phyloP scores from a whole-genome alignment of 2,113 vertebrate species.

The Spheniscus mendiculus region DNA sequence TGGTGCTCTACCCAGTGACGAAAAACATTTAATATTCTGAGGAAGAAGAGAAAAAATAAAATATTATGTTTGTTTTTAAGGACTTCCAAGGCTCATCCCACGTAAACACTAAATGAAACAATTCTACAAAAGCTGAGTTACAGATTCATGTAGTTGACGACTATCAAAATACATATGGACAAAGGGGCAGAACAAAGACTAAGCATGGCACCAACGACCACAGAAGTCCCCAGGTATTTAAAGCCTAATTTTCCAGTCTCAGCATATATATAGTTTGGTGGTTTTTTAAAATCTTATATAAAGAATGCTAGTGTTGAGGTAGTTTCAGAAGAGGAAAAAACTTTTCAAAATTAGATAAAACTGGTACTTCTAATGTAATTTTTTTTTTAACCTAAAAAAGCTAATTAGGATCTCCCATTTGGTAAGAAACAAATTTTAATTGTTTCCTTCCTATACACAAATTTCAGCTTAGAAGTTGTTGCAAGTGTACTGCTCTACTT shows the following conservation, averaged over 20 bases:
- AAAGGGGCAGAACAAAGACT: background rate
- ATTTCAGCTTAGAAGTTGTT: background rate
- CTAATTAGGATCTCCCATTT: background rate
- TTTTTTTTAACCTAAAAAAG: background rate
- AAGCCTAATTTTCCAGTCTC: background rate
- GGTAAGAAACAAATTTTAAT: background rate
- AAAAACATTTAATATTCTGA: conserved; percentile 95
- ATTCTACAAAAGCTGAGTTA: background rate
- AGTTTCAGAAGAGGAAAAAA: background rate
- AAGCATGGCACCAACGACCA: background rate
- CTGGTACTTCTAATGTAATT: background rate
- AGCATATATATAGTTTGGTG: background rate
- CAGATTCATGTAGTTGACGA: background rate
- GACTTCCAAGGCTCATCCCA: background rate
- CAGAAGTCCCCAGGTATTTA: background rate
- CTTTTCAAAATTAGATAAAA: background rate
- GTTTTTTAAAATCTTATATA: background rate
- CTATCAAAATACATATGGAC: fast-evolving
- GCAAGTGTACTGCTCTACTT: background rate
- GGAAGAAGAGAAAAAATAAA: background rate
- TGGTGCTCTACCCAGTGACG: conserved; percentile 99
- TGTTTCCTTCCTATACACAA: background rate
- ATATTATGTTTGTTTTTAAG: background rate
- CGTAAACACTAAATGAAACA: background rate
- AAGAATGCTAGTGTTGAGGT: background rate